Evolutionary conservation across 2,888 invertebrate genomes (phyloP).

Genomic region (Lithophane leautieri): DNA sequence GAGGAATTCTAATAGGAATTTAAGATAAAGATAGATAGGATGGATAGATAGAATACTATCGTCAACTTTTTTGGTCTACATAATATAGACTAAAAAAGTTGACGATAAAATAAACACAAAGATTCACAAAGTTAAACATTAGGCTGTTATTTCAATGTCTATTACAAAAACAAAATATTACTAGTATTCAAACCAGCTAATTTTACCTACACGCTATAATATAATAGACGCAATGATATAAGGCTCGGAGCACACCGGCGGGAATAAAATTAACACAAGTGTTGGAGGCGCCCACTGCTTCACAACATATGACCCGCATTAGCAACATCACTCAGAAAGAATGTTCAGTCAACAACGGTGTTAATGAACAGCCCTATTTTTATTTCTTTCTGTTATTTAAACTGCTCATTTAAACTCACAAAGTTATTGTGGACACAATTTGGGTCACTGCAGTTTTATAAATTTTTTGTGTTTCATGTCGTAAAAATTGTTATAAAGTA

Average conservation of each 20-base stretch:
- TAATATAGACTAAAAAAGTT: not conserved
- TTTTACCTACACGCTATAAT: not conserved
- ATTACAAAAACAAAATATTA: not conserved
- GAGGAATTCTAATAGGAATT: not conserved
- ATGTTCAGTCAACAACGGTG: slow-evolving; percentile 14
- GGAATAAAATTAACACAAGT: slow-evolving; percentile 17
- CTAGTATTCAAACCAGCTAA: slow-evolving; percentile 4
- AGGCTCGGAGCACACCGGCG: slow-evolving; percentile 10
- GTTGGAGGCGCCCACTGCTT: slow-evolving; percentile 21
- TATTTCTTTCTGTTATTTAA: slow-evolving; percentile 36
- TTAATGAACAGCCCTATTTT: slow-evolving; percentile 30
- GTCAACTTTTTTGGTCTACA: too few species aligned
- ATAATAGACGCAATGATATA: not conserved
- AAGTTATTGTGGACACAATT: slow-evolving; percentile 44
- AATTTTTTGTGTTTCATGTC: slow-evolving; percentile 10
- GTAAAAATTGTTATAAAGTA: slow-evolving; percentile 2
- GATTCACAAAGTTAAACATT: not conserved
- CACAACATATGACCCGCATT: slow-evolving; percentile 24
- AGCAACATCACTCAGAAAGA: slow-evolving; percentile 23
- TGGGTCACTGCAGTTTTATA: slow-evolving; percentile 61
- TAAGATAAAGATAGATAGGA: not conserved
- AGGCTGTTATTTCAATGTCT: not conserved
- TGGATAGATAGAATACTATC: not conserved
- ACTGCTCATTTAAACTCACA: slow-evolving; percentile 39
- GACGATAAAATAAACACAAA: not conserved